Evolutionary conservation across 2,888 invertebrate genomes (phyloP).

Genomic region (Drosophila percnosoma): DNA sequence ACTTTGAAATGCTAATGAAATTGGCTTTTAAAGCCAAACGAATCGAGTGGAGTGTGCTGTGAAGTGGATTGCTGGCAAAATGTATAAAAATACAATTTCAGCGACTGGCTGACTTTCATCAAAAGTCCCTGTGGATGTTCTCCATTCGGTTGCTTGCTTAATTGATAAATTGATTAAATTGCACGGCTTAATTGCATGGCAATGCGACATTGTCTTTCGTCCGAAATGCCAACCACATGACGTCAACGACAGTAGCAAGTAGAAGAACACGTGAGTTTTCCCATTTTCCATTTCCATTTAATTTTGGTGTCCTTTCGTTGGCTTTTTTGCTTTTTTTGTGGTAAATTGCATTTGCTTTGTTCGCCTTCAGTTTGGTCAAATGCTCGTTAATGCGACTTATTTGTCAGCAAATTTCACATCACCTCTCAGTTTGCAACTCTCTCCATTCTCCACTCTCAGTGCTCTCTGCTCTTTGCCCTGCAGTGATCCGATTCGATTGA

Average conservation of each 20-base stretch:
- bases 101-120: slow-evolving; percentile 7
- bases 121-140: slow-evolving; percentile 24
- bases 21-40: slow-evolving; percentile 67
- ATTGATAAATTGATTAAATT: slow-evolving; percentile 81
- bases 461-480: slow-evolving; percentile 5
- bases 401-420: slow-evolving; percentile 63
- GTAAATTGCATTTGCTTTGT: slow-evolving; percentile 70
- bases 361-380: slow-evolving; percentile 46
- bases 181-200: slow-evolving; percentile 70
- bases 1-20: slow-evolving; percentile 80
- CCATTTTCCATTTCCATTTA: slow-evolving; percentile 38
- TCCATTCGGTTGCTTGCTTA: slow-evolving; percentile 41
- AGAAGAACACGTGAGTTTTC: slow-evolving; percentile 42
- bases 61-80: slow-evolving; percentile 18
- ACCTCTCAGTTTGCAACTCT: neutral
- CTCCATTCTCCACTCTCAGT: neutral
- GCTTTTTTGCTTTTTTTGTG: slow-evolving; percentile 2
- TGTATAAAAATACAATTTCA: slow-evolving; percentile 13
- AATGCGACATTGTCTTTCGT: slow-evolving; percentile 50
- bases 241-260: slow-evolving; percentile 21
- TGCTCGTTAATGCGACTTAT: slow-evolving; percentile 73
- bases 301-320: slow-evolving; percentile 31
- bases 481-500: slow-evolving; percentile 41
- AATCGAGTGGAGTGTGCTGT: neutral
- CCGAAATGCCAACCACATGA: slow-evolving; percentile 45